These are phyloP conservation scores for Trichacis sp. DNA, from an alignment of 2,888 invertebrate species.

Conservation along the genomic window DNA sequence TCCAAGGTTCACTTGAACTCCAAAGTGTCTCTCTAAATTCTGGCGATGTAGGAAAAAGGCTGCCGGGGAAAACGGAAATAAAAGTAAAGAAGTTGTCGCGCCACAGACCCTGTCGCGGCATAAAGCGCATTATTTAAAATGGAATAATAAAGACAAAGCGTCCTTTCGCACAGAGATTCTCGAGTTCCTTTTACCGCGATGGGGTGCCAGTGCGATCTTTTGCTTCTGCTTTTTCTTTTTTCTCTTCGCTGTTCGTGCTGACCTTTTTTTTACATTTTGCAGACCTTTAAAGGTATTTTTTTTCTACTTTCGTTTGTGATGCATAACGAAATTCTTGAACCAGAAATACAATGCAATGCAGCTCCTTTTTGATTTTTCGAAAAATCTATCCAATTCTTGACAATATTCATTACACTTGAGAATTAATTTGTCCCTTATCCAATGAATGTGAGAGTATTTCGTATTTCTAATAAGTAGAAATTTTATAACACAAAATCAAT, in stretches of 20 bases:
- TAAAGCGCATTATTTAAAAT: slow-evolving; percentile 54
- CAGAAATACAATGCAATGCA: too few species aligned
- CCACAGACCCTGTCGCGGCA: slow-evolving; percentile 35
- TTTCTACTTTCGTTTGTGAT: too few species aligned
- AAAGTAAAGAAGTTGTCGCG: slow-evolving; percentile 34
- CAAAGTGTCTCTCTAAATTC: background rate
- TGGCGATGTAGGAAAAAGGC: slow-evolving; percentile 23
- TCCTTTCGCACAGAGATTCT: slow-evolving; percentile 34
- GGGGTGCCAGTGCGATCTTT: slow-evolving; percentile 15
- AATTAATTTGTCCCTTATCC: too few species aligned
- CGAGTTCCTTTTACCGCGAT: slow-evolving; percentile 34
- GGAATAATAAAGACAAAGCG: slow-evolving; percentile 55
- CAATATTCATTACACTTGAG: too few species aligned
- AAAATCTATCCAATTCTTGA: too few species aligned
- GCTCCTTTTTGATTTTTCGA: too few species aligned
- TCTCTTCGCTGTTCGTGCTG: background rate
- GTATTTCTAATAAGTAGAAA: too few species aligned
- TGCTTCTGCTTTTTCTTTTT: slow-evolving; percentile 14
- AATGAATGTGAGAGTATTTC: too few species aligned
- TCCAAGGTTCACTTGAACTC: background rate
- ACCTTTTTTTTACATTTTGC: too few species aligned
- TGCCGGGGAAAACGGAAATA: slow-evolving; percentile 35
- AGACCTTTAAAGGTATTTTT: too few species aligned
- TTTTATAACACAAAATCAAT: too few species aligned
- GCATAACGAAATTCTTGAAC: too few species aligned